Evolutionary conservation across 2,888 invertebrate genomes (phyloP).

Genomic region (Microctonus brassicae): DNA sequence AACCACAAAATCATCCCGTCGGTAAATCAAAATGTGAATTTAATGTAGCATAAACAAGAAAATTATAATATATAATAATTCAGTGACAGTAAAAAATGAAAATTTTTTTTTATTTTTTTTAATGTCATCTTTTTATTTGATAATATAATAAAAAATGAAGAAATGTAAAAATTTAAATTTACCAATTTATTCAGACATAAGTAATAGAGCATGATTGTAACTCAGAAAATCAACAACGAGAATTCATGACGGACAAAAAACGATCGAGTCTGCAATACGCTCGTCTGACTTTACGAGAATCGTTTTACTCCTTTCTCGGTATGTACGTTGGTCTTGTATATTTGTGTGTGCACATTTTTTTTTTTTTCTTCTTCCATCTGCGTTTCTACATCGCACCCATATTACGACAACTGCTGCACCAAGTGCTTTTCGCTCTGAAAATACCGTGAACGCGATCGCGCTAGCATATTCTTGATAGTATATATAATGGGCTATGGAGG

Average conservation of each 20-base stretch:
- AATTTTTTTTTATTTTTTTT: not conserved
- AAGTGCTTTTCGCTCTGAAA: constrained; percentile 6
- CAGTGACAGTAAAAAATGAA: not conserved
- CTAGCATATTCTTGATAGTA: constrained; percentile 26
- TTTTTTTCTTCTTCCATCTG: not conserved
- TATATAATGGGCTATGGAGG: constrained; percentile 1
- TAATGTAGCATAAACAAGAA: not conserved
- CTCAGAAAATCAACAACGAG: constrained; percentile 37
- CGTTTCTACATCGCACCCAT: constrained; percentile 10
- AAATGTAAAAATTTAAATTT: constrained; percentile 1
- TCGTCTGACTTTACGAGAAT: constrained; percentile 46
- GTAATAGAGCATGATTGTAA: constrained; percentile 1
- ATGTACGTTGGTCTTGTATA: not conserved
- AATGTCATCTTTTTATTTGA: not conserved
- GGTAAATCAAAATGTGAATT: not conserved
- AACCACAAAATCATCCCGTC: not conserved
- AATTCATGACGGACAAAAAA: constrained; percentile 41
- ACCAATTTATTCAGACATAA: constrained; percentile 13
- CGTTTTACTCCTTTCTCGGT: constrained; percentile 18
- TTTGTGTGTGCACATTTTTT: not conserved
- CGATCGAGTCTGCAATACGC: constrained; percentile 38
- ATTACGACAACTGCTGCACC: constrained; percentile 8
- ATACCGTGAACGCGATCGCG: constrained; percentile 12
- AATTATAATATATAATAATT: not conserved
- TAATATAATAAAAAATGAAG: not conserved